These are phyloP conservation scores for Paraescarpia echinospica DNA, from an alignment of 1,140 invertebrate genomes.

Conservation along the genomic window DNA sequence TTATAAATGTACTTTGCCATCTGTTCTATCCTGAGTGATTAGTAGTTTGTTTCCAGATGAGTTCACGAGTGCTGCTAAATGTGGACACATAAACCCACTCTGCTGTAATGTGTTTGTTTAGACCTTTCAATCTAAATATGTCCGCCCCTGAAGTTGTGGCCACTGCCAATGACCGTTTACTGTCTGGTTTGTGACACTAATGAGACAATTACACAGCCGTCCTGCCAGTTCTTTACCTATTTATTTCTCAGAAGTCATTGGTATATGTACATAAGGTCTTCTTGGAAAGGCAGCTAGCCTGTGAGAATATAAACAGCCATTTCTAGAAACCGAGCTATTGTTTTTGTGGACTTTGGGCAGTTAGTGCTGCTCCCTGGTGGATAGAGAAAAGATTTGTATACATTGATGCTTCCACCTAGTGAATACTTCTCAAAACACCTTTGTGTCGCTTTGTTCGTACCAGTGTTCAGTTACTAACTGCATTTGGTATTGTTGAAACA, in stretches of 20 bases:
- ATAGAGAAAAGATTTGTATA: background rate
- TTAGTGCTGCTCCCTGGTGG: background rate
- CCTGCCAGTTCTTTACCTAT: background rate
- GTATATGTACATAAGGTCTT: background rate
- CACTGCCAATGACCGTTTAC: background rate
- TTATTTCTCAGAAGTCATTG: background rate
- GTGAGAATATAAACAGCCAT: background rate
- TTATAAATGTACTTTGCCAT: background rate
- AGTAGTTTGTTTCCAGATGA: background rate
- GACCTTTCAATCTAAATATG: background rate
- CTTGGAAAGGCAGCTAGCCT: background rate
- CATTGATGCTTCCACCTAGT: background rate
- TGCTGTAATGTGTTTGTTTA: background rate
- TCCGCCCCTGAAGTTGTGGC: background rate
- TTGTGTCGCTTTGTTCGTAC: background rate
- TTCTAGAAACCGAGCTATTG: background rate
- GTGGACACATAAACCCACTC: background rate
- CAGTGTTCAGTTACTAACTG: background rate
- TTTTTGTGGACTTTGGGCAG: background rate
- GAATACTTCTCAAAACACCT: background rate
- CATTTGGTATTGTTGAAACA: too few relatives aligned
- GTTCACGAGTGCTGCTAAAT: background rate
- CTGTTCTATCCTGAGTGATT: background rate
- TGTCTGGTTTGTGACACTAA: background rate
- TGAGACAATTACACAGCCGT: background rate